Evolutionary conservation across 2,797 vertebrate genomes (phyloP).

Genomic region (Okamejei kenojei): DNA sequence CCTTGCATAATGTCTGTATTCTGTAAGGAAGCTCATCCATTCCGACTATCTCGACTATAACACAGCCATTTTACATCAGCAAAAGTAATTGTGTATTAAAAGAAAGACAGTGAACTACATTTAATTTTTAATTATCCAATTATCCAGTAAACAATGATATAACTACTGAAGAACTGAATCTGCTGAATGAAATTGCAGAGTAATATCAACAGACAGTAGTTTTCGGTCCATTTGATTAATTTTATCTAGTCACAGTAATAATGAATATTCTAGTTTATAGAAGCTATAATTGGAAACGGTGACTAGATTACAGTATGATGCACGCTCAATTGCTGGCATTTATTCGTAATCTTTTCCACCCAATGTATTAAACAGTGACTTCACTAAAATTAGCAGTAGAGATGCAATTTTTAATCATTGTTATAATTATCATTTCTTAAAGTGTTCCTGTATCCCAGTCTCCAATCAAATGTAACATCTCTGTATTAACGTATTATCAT

Average conservation of each 20-base stretch:
- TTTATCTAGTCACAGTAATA: not conserved
- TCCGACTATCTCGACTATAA: not conserved
- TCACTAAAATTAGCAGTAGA: not conserved
- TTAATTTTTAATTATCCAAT: slow-evolving; percentile 23
- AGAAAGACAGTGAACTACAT: slow-evolving; percentile 13
- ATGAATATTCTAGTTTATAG: not conserved
- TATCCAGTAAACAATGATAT: slow-evolving; percentile 30
- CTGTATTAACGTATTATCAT: not conserved
- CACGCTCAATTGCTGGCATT: not conserved
- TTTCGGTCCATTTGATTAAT: slow-evolving; percentile 16
- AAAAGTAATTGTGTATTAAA: slow-evolving; percentile 9
- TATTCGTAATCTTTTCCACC: not conserved
- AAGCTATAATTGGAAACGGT: not conserved
- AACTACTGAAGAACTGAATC: not conserved
- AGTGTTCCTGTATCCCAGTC: not conserved
- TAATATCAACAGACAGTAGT: slow-evolving; percentile 21
- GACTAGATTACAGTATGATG: not conserved
- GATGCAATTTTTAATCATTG: not conserved
- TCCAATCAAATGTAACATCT: not conserved
- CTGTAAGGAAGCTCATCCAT: not conserved
- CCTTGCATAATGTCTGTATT: not conserved
- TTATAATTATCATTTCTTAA: not conserved
- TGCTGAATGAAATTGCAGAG: slow-evolving; percentile 21
- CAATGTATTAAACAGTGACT: not conserved
- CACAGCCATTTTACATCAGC: slow-evolving; percentile 17